Base-by-base conservation (phyloP, 1,140 invertebrate species). In the Platorchestia sp. region DNA sequence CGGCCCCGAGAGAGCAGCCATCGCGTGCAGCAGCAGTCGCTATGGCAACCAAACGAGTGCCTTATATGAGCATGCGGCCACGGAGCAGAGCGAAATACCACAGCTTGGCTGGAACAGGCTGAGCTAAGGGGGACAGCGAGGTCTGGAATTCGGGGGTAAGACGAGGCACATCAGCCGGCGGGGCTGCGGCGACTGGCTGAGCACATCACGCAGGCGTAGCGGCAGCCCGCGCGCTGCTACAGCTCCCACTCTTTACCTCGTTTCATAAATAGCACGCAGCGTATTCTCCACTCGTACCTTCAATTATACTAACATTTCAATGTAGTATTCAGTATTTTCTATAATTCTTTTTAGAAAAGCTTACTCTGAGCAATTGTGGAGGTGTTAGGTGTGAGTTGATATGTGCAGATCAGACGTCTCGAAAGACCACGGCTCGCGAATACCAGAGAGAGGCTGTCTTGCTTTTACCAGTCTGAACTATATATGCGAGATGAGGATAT, bases 51-150 rank as follows among this genome's bases (percentile, higher is more conserved):
- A 47, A 45, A 93, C 91, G 45, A 93, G 91, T 45, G 91, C 91
- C 91, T 44, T 93, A 93, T 93, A 93, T 93, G 91, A 93, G 45
- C 91, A 93, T 93, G 91, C 44, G 91, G 91, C 44, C 91, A 45
- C 91, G 44, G 45, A 44, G 95, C 53, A 45, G 59, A 95, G 95
- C 95, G 44, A 45, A 86, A 86, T 93, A 93, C 91, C 91, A 93
- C 91, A 93, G 91, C 91, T 40, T 93, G 91, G 91, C 91, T 93
- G 91, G 91, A 93, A 93, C 91, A 93, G 91, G 91, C 91, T 93
- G 91, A 45, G 91, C 91, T 45, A 93, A 93, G 91, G 91, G 91
- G 91, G 91, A 47, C 91, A 93, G 91, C 43, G 45, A 93, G 91
- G 91, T 47, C 45, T 93, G 91, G 91, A 93, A 93, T 90, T 93